Percentiles rank a stretch among this genome's conserved stretches.
Conservation (phyloP, 2,113 vertebrate species). For the Acanthochromis polyacanthus region DNA sequence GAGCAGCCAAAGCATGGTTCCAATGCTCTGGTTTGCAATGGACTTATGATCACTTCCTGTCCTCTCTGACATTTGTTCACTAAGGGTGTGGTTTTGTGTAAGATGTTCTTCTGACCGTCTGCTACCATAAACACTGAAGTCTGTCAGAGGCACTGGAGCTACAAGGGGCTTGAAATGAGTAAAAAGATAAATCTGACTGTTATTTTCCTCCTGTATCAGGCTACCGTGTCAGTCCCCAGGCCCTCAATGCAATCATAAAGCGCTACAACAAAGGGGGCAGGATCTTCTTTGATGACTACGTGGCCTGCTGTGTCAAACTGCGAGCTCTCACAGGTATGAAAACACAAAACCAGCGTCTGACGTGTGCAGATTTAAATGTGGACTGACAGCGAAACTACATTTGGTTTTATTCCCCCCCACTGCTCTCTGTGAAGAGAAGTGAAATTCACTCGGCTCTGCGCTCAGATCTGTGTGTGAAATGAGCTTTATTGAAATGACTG, state of each 20-base stretch:
- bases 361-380: background rate
- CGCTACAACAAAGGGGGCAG: conserved; percentile 90
- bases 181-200: background rate
- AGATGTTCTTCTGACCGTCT: too few species aligned
- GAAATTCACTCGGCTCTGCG: too few species aligned
- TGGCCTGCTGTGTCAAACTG: conserved; percentile 93
- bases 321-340: conserved; percentile 88
- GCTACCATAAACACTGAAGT: too few species aligned
- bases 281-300: conserved; percentile 93
- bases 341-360: background rate
- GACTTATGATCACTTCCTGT: too few species aligned
- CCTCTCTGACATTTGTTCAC: too few species aligned
- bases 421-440: background rate
- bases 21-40: too few species aligned
- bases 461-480: background rate
- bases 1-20: too few species aligned
- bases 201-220: conserved; percentile 71
- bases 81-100: too few species aligned
- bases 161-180: too few species aligned
- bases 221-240: conserved; percentile 88
- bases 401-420: background rate
- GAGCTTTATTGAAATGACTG: background rate
- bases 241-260: conserved; percentile 85
- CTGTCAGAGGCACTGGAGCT: too few species aligned
- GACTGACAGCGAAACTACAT: background rate